Conservation (phyloP, 2,888 invertebrate species). For the Meiosimyza decipiens region DNA sequence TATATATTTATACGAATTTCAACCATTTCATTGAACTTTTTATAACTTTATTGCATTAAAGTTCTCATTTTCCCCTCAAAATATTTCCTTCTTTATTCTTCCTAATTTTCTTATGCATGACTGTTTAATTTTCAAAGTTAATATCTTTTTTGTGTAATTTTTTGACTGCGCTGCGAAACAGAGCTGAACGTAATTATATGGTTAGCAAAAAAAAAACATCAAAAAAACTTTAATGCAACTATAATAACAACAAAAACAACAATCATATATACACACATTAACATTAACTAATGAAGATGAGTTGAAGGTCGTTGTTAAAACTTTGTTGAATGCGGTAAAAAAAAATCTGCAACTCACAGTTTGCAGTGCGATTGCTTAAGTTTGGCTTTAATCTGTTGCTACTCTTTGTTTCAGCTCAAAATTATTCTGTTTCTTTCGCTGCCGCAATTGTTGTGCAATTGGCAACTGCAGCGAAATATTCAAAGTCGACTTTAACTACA, state of each 20-base stretch:
- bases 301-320: conserved; percentile 43
- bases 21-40: too few relatives aligned
- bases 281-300: conserved; percentile 45
- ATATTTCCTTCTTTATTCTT: too few relatives aligned
- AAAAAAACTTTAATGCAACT: not conserved
- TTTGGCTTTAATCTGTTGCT: conserved; percentile 5
- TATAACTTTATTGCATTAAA: too few relatives aligned
- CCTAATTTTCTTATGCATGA: too few relatives aligned
- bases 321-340: not conserved
- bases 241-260: conserved; percentile 24
- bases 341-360: conserved; percentile 20
- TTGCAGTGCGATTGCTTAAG: conserved; percentile 19
- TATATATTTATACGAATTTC: too few relatives aligned
- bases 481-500: not conserved
- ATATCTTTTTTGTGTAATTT: too few relatives aligned
- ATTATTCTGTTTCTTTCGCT: not conserved
- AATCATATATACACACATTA: conserved; percentile 20
- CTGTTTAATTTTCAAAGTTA: too few relatives aligned
- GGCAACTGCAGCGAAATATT: not conserved
- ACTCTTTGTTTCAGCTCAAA: conserved; percentile 5
- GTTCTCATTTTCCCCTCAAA: too few relatives aligned
- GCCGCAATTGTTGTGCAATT: conserved; percentile 18
- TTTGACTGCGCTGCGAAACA: not conserved
- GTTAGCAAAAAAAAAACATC: conserved; percentile 5
- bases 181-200: conserved; percentile 13